phyloP scores from a whole-genome alignment of 2,797 vertebrate species.

The Pseudotriccus pelzelni region DNA sequence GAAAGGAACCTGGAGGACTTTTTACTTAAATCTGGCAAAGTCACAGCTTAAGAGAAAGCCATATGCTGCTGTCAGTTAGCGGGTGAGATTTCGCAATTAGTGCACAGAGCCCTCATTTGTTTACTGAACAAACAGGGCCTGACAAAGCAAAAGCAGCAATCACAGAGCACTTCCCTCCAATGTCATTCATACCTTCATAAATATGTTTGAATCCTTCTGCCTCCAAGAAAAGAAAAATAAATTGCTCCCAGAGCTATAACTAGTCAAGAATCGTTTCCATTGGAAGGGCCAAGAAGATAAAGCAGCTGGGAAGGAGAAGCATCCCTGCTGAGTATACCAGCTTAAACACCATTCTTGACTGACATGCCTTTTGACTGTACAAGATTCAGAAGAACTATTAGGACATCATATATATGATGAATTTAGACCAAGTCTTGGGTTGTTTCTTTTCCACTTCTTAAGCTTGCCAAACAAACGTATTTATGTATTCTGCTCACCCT shows the following conservation, averaged over 20 bases:
- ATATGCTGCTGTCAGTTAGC: not conserved
- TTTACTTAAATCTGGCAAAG: not conserved
- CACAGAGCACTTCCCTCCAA: not conserved
- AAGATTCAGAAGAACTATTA: not conserved
- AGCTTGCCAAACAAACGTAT: not conserved
- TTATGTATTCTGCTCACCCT: not conserved
- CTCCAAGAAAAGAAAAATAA: not conserved
- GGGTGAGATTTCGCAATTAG: not conserved
- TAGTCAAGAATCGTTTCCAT: not conserved
- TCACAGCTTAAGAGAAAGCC: not conserved
- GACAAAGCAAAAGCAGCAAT: not conserved
- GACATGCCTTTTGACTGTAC: not conserved
- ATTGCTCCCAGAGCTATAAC: not conserved
- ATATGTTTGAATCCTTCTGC: not conserved
- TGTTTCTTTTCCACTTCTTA: not conserved
- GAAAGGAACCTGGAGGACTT: not conserved
- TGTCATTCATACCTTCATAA: not conserved
- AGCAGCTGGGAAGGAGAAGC: not conserved
- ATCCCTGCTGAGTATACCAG: not conserved
- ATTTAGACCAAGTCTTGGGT: not conserved
- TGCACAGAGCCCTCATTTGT: not conserved
- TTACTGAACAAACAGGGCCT: not conserved
- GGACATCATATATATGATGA: not conserved
- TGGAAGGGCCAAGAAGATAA: not conserved
- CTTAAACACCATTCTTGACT: not conserved